phyloP scores from a whole-genome alignment of 2,113 vertebrate species.

The Malurus elegans region DNA sequence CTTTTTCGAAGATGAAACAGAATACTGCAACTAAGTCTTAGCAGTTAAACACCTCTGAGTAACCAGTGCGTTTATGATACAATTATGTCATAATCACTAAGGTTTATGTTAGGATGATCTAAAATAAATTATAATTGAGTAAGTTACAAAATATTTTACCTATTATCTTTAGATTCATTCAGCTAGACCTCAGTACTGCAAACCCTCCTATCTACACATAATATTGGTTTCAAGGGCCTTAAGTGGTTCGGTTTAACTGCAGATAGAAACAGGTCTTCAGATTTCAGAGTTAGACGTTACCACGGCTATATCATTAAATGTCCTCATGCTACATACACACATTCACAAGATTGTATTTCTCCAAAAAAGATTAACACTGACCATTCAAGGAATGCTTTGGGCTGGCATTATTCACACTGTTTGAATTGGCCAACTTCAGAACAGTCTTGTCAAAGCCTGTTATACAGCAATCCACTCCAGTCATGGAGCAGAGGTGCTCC shows the following conservation, averaged over 20 bases:
- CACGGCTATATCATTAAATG: rapidly evolving
- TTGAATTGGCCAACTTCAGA: conserved; percentile 81
- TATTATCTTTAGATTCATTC: not conserved
- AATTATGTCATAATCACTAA: not conserved
- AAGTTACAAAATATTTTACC: not conserved
- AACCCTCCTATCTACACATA: not conserved
- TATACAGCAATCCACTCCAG: conserved; percentile 90
- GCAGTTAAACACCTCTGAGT: not conserved
- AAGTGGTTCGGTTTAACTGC: not conserved
- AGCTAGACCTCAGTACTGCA: not conserved
- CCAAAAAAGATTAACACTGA: conserved; percentile 54
- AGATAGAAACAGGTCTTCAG: not conserved
- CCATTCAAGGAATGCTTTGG: conserved; percentile 91
- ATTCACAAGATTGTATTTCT: not conserved
- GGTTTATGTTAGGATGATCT: not conserved
- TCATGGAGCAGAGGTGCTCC: conserved; percentile 91
- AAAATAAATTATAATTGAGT: not conserved
- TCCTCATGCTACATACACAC: not conserved
- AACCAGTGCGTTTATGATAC: not conserved
- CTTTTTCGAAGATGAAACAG: not conserved
- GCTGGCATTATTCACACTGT: conserved; percentile 80
- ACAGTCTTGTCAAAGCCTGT: conserved; percentile 84
- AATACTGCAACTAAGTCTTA: not conserved
- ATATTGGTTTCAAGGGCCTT: not conserved
- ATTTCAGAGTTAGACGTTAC: not conserved